Evolutionary conservation across 1,140 invertebrate genomes (phyloP).

Genomic region (Charaxes varanes): DNA sequence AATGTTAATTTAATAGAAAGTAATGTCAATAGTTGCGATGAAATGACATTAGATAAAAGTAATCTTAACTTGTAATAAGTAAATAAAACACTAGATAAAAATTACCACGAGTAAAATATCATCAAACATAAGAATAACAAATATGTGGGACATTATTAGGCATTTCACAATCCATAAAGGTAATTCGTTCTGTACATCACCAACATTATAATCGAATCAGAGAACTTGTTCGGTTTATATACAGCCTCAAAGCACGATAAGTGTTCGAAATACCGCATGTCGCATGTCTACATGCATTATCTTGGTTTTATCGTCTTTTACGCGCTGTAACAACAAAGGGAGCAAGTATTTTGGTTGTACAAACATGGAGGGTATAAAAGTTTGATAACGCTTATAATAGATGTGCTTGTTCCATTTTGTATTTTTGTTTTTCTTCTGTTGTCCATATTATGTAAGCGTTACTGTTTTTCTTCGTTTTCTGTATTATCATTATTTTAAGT

Average conservation of each 20-base stretch:
- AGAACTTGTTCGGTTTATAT: constrained; percentile 12
- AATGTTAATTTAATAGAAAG: no score
- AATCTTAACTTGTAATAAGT: no score
- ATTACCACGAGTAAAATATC: neutral
- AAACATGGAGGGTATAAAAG: constrained; percentile 3
- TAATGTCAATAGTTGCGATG: no score
- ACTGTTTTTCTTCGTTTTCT: no score
- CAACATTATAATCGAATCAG: constrained; percentile 22
- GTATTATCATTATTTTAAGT: no score
- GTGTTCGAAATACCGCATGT: constrained; percentile 10
- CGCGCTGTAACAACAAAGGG: constrained; percentile 11
- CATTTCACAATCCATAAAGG: constrained; percentile 8
- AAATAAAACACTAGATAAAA: neutral
- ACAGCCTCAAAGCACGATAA: constrained; percentile 9
- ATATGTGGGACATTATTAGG: neutral
- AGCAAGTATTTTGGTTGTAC: neutral
- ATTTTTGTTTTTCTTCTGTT: no score
- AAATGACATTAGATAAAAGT: no score
- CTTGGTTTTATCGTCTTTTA: constrained; percentile 9
- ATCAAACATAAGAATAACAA: neutral
- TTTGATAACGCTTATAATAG: constrained; percentile 1
- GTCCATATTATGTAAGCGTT: no score
- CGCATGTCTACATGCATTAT: constrained; percentile 15
- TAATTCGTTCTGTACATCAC: constrained; percentile 7
- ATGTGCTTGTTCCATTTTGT: no score